Base-by-base conservation (phyloP, 2,888 invertebrate genomes). In the Phyto melanocephala region DNA sequence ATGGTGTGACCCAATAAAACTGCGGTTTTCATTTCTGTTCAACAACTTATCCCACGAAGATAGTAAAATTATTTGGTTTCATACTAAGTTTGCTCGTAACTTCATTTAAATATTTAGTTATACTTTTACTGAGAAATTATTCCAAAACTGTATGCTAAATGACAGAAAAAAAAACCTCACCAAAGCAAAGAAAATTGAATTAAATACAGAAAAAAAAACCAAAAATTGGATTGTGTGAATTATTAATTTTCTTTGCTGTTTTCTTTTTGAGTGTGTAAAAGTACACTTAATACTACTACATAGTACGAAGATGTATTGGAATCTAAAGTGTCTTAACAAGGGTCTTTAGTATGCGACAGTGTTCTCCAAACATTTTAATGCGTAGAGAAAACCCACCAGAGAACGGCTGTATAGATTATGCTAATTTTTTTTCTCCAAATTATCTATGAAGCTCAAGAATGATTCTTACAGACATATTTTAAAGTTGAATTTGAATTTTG, bases 1-100 rank as follows among this genome's bases (percentile, higher is more conserved):
- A 71, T 76, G 11, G 1, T 60, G 13, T 65, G 76, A 71, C 75
- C 80, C 63, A 80, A 70, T 63, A 68, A 70, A 47, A 47, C 33
- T 75, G 47, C 17, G 75, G 68, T 75, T 67, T 80, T 58, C n/a
- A 56, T 42, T 68, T 24, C 47, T 13, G 11, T 42, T 45, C 33
- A 76, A 50, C 13, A 13, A 4, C 35, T 42, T 24, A 22, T 17
- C 11, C 11, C n/a, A 15, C 35, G 15, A 58, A n/a, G 47, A 2
- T 15, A 60, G 13, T 68, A 13, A 70, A 70, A 56, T n/a, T 33
- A 10, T 33, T 24, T 6, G 15, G 20, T 22, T 47, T 52, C 28
- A 54, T 42, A 33, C 8, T 24, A 60, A 47, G 33, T 45, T 63
- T 65, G 45, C 13, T 35, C 28, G 10, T 54, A 54, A 33, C n/a